These are phyloP conservation scores for Oceanodroma tethys DNA, from an alignment of 2,113 vertebrate genomes.

Conservation along the genomic window DNA sequence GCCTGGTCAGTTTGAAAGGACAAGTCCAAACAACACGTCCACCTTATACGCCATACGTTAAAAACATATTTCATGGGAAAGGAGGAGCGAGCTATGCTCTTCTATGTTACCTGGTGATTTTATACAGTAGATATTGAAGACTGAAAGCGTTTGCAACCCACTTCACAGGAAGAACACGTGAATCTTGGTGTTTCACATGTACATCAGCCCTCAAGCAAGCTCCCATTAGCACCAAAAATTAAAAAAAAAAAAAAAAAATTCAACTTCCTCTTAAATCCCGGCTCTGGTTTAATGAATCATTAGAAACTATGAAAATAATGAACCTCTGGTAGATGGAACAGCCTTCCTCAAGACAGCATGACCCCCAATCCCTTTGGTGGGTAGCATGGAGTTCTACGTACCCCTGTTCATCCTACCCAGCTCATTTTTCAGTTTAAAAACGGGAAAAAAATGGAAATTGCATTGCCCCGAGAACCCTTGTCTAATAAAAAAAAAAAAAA, in stretches of 20 bases:
- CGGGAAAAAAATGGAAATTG: rapidly evolving
- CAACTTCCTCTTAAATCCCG: background rate
- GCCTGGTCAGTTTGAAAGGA: background rate
- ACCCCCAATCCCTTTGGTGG: background rate
- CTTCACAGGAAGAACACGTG: rapidly evolving
- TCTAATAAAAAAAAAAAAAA: too few species aligned
- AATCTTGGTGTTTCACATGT: background rate
- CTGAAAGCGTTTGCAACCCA: background rate
- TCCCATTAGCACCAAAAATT: background rate
- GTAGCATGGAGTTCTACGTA: background rate
- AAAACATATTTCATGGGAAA: background rate
- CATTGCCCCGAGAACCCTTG: too few species aligned
- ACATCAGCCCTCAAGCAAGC: too few species aligned
- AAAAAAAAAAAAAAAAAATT: background rate
- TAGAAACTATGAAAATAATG: background rate
- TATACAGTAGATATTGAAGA: background rate
- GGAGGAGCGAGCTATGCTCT: background rate
- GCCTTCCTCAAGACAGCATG: background rate
- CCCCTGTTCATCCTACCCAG: background rate
- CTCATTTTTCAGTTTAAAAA: background rate
- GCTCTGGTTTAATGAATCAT: background rate
- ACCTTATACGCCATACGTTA: rapidly evolving
- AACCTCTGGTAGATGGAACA: background rate
- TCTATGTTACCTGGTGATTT: rapidly evolving
- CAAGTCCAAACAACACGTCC: rapidly evolving